Conservation (phyloP, 53 echinoderm and acorn worm genomes). For the Crossaster papposus region DNA sequence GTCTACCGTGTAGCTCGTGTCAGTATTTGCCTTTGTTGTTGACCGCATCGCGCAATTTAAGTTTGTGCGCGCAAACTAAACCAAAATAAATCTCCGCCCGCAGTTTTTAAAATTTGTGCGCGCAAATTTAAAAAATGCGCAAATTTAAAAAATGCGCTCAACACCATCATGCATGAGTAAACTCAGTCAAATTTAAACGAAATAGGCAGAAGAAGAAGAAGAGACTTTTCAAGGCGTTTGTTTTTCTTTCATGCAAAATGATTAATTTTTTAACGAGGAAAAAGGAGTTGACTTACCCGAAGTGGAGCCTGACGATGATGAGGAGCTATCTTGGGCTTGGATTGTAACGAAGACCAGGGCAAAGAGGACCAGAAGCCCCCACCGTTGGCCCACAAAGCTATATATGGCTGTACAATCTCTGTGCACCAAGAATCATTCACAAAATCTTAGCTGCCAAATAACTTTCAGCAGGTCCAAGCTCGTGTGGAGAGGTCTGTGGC, state of each 20-base stretch:
- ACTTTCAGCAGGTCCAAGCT: slow-evolving; percentile 57
- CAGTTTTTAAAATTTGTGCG: too few relatives aligned
- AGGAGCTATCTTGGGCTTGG: slow-evolving; percentile 15
- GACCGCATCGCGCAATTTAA: too few relatives aligned
- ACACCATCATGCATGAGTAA: slow-evolving; percentile 70
- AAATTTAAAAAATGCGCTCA: too few relatives aligned
- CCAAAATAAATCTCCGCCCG: too few relatives aligned
- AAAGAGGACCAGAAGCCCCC: slow-evolving; percentile 66
- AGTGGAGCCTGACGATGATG: neutral
- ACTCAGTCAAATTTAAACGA: slow-evolving; percentile 43
- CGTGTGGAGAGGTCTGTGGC: slow-evolving; percentile 19
- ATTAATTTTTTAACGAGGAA: neutral
- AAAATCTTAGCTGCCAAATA: slow-evolving; percentile 58
- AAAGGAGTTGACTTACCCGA: slow-evolving; percentile 36
- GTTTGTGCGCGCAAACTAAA: too few relatives aligned
- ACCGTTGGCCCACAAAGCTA: slow-evolving; percentile 94
- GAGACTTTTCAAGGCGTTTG: neutral
- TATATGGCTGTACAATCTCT: slow-evolving; percentile 98
- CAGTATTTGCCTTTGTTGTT: too few relatives aligned
- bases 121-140: too few relatives aligned
- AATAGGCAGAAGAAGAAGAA: slow-evolving; percentile 40
- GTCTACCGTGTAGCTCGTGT: too few relatives aligned
- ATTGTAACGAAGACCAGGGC: slow-evolving; percentile 44
- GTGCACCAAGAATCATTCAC: slow-evolving; percentile 69
- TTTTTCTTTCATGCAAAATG: slow-evolving; percentile 46